Percentiles rank a stretch among this genome's conserved stretches.
Conservation (phyloP, 2,888 invertebrate genomes). For the Hartigia nigra region DNA sequence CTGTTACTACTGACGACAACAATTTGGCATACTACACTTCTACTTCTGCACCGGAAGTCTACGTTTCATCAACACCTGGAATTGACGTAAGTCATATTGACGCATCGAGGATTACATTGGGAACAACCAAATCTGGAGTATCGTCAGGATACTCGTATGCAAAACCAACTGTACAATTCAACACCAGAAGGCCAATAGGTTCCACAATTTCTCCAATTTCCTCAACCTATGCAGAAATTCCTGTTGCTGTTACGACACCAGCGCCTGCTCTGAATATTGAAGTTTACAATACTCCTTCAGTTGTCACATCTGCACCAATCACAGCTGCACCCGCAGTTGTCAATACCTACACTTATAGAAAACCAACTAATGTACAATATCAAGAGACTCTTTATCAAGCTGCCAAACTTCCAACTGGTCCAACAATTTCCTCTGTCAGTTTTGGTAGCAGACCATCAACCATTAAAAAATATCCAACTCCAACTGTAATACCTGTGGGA, state of each 20-base stretch:
- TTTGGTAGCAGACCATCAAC: background rate
- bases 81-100: slow-evolving; percentile 32
- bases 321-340: slow-evolving; percentile 30
- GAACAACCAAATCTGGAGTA: slow-evolving; percentile 18
- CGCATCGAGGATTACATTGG: slow-evolving; percentile 34
- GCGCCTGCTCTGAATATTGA: slow-evolving; percentile 45
- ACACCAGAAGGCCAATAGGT: slow-evolving; percentile 15
- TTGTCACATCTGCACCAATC: slow-evolving; percentile 31
- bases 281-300: slow-evolving; percentile 42
- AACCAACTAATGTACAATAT: slow-evolving; percentile 21
- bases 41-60: slow-evolving; percentile 20
- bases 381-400: slow-evolving; percentile 25
- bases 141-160: slow-evolving; percentile 42
- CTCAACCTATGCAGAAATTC: slow-evolving; percentile 17
- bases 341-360: slow-evolving; percentile 35
- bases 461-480: slow-evolving; percentile 32
- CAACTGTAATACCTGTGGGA: slow-evolving; percentile 39
- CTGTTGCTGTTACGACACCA: slow-evolving; percentile 42
- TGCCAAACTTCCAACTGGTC: slow-evolving; percentile 17
- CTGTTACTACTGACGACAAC: slow-evolving; percentile 10
- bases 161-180: slow-evolving; percentile 29
- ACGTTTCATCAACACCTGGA: slow-evolving; percentile 15
- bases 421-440: slow-evolving; percentile 13
- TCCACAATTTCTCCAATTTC: slow-evolving; percentile 24
- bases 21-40: slow-evolving; percentile 24